Evolutionary conservation across 2,113 vertebrate genomes (phyloP), one percentile per base, ranked within the genome.

Genomic region (Xyliphius kryptos): DNA sequence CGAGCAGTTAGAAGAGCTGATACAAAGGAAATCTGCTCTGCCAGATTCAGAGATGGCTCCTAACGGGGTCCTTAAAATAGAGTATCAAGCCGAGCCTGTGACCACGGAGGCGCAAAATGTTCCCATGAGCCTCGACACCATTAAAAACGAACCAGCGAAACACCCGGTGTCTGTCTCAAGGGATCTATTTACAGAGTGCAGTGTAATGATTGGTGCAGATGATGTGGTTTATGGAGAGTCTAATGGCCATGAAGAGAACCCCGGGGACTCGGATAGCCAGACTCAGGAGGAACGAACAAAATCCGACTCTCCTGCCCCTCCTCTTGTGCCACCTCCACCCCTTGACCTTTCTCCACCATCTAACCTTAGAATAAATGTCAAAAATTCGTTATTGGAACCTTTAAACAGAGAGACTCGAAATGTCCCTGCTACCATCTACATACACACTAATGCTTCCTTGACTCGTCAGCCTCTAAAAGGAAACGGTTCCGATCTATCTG

Each of bases 401-500:
- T 60, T 62, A 1, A 40, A 61, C 59, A 81, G 79, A 76, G 84
- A 79, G 6, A 79, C 66, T 78, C 82, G 78, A 26, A 40, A 79
- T 22, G 80, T 79, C 1, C 51, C 71, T 47, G 15, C 66, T 10
- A 46, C 70, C 26, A 43, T 66, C 43, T 74, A 75, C 0, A 21
- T 63, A 1, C 15, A 57, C 0, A n/a, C 69, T 50, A 58, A 76
- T 13, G 46, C 81, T 21, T 53, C 80, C 11, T 78, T 69, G 65
- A 76, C 90, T 43, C 89, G 89, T 0, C 80, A 89, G 70, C 91
- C 89, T 10, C 80, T 92, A 16, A 86, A 90, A 68, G 81, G 84
- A 21, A 93, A 93, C 72, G 94, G 87, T 13, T 66, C 64, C 0
- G 89, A 92, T 22, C 56, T 86, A 13, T 83, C 88, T n/a, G 89